These are phyloP conservation scores for Pipistrellus pipistrellus DNA, from an alignment of 2,797 vertebrate genomes.

Conservation along the genomic window DNA sequence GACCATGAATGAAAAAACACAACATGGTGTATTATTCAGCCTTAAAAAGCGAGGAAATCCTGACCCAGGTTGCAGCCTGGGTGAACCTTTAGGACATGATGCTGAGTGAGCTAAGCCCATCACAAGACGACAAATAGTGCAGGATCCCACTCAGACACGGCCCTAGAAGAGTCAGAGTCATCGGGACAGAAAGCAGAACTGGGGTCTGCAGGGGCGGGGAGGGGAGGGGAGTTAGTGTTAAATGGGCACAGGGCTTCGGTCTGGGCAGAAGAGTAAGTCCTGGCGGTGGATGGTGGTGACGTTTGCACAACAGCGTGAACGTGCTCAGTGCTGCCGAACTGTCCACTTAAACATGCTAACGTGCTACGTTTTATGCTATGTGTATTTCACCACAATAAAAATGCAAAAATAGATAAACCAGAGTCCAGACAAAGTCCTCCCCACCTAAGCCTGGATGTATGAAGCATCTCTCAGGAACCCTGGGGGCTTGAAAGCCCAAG, in stretches of 20 bases:
- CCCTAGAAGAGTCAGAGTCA: not conserved
- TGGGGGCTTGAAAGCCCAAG: not conserved
- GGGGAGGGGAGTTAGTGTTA: accelerated
- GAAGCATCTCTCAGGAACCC: not conserved
- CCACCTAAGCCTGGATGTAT: not conserved
- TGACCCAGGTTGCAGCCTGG: not conserved
- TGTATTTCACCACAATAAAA: not conserved
- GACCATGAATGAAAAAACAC: not conserved
- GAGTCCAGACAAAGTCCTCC: not conserved
- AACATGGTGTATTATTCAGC: accelerated
- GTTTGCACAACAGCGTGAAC: accelerated
- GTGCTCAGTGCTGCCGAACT: accelerated
- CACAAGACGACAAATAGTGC: not conserved
- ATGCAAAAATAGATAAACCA: not conserved
- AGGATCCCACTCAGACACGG: not conserved
- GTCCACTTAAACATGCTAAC: accelerated
- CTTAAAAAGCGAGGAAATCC: not conserved
- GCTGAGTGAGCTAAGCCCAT: not conserved
- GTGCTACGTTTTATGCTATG: accelerated
- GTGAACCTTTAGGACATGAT: not conserved
- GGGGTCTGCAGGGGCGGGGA: not conserved
- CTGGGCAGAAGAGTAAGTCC: too few relatives aligned
- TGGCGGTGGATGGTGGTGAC: accelerated
- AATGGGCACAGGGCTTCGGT: not conserved
- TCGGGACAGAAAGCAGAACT: accelerated